Percentiles rank a stretch among this genome's conserved stretches.
Conservation (phyloP, 2,113 vertebrate genomes). For the Xerus inauris region DNA sequence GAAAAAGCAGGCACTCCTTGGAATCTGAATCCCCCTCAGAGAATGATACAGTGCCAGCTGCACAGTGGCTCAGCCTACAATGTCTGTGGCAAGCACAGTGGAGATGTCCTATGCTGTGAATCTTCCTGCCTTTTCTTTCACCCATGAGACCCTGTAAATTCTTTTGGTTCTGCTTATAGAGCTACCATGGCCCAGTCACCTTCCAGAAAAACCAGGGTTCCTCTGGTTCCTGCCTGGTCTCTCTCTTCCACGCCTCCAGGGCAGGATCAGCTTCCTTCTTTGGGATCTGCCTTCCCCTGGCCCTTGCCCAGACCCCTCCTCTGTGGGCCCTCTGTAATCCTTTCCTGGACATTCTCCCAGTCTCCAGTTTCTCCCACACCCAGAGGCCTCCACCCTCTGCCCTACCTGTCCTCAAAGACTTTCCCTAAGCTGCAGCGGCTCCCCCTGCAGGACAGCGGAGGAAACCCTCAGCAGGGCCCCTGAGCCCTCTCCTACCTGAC, state of each 20-base stretch:
- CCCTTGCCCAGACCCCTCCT: background rate
- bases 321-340: background rate
- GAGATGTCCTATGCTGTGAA: background rate
- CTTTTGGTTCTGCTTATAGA: background rate
- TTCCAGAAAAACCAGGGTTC: background rate
- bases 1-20: background rate
- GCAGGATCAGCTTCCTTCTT: background rate
- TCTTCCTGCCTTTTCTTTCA: background rate
- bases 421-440: constrained; percentile 6
- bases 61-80: background rate
- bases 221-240: background rate
- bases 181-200: background rate
- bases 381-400: no score
- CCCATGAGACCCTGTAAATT: background rate
- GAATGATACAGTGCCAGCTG: rapidly evolving
- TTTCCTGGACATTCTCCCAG: background rate
- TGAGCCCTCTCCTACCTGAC: background rate
- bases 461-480: background rate
- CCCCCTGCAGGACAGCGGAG: constrained; percentile 56
- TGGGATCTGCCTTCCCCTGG: background rate
- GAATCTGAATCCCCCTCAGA: background rate
- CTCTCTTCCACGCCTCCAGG: no score
- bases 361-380: background rate
- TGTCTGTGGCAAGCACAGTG: background rate
- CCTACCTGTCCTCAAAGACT: background rate